Evolutionary conservation across 2,888 invertebrate species (phyloP).

Genomic region (Drosophila nr. perissopoda): DNA sequence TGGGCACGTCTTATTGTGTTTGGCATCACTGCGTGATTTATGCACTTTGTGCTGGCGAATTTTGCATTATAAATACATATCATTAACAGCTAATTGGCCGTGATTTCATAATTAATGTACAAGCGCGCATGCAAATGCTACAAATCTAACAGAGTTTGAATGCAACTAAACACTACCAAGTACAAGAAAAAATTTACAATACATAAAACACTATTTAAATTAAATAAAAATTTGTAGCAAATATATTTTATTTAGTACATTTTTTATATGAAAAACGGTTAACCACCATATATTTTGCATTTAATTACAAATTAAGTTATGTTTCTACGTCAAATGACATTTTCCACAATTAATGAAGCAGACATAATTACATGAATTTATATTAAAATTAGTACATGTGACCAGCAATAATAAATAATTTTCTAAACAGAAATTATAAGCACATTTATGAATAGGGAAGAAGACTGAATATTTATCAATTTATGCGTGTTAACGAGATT

Average conservation of each 20-base stretch:
- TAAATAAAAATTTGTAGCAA: not conserved
- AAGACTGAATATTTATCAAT: not conserved
- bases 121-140: not conserved
- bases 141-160: constrained; percentile 14
- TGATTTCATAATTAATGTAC: constrained; percentile 63
- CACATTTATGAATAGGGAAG: not conserved
- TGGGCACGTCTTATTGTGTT: constrained; percentile 40
- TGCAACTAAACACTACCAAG: not conserved
- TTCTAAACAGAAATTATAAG: not conserved
- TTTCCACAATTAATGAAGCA: not conserved
- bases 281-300: not conserved
- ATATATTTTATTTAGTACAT: not conserved
- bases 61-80: constrained; percentile 69
- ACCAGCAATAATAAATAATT: not conserved
- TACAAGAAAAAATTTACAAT: not conserved
- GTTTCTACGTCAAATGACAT: not conserved
- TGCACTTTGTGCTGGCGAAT: constrained; percentile 60
- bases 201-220: not conserved
- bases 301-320: not conserved
- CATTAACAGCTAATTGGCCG: constrained; percentile 77
- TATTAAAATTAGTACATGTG: not conserved
- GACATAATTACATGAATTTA: not conserved
- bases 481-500: not conserved
- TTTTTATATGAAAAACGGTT: not conserved
- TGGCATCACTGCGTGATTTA: constrained; percentile 61